These are phyloP conservation scores for Siniperca undulata DNA, from an alignment of 2,797 vertebrate genomes.

Conservation along the genomic window DNA sequence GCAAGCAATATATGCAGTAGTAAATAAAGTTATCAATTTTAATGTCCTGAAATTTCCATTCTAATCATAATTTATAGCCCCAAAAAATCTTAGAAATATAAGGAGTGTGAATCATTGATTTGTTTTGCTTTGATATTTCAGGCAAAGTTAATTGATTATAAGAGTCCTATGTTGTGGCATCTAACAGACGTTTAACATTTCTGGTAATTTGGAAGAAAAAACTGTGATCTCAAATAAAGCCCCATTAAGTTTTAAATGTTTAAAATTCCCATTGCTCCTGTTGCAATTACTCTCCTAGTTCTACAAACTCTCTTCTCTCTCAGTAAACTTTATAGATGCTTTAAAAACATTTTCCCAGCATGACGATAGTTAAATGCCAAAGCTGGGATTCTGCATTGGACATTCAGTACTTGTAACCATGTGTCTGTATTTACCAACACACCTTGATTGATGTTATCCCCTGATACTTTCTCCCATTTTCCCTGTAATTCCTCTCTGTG, in stretches of 20 bases:
- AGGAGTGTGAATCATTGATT: background rate
- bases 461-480: constrained; percentile 40
- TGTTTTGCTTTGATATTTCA: background rate
- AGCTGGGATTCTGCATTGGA: background rate
- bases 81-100: background rate
- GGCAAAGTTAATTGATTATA: background rate
- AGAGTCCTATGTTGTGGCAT: background rate
- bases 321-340: constrained; percentile 15
- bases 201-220: too few species aligned
- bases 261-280: constrained; percentile 16
- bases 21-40: background rate
- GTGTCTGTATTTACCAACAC: constrained; percentile 66
- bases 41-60: background rate
- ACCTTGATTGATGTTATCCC: constrained; percentile 57
- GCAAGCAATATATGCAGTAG: background rate
- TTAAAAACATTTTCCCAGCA: constrained; percentile 10
- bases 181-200: background rate
- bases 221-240: constrained; percentile 13
- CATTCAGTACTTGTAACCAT: constrained; percentile 13
- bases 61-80: background rate
- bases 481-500: constrained; percentile 46
- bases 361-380: background rate
- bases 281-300: constrained; percentile 5
- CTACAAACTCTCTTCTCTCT: background rate
- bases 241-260: constrained; percentile 25